Conservation (phyloP, 2,888 invertebrate genomes). For the Apotomis betuletana region DNA sequence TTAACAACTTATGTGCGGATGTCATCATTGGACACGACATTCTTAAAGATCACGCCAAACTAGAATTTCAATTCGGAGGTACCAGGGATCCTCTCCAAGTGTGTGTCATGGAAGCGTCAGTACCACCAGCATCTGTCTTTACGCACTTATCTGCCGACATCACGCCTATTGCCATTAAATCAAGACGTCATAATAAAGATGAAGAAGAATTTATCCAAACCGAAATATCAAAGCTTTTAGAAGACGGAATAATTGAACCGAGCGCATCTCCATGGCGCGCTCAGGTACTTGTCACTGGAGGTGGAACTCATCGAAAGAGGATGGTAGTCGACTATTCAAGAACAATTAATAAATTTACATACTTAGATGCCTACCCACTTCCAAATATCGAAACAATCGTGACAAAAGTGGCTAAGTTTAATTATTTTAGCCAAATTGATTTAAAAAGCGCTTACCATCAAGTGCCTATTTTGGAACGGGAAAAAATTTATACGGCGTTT, state of each 20-base stretch:
- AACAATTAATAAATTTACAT: background rate
- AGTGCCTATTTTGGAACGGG: background rate
- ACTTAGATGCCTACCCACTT: background rate
- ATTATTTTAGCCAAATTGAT: background rate
- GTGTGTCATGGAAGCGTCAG: background rate
- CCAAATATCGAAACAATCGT: background rate
- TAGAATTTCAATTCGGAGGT: conserved; percentile 14
- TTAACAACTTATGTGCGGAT: conserved; percentile 10
- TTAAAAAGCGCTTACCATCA: background rate
- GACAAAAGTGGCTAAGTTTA: background rate
- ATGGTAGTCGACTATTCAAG: background rate
- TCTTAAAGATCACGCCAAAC: background rate
- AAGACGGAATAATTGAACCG: no score
- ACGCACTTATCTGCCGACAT: no score
- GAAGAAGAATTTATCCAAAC: background rate
- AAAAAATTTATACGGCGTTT: background rate
- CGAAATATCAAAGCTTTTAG: background rate
- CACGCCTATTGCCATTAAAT: background rate
- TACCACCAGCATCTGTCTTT: background rate
- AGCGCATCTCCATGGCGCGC: background rate
- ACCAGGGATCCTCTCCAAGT: background rate
- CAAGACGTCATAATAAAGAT: background rate
- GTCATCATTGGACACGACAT: background rate
- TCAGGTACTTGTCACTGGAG: background rate
- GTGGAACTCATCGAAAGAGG: background rate